phyloP scores from a whole-genome alignment of 2,888 invertebrate species.

The Elmis aenea region DNA sequence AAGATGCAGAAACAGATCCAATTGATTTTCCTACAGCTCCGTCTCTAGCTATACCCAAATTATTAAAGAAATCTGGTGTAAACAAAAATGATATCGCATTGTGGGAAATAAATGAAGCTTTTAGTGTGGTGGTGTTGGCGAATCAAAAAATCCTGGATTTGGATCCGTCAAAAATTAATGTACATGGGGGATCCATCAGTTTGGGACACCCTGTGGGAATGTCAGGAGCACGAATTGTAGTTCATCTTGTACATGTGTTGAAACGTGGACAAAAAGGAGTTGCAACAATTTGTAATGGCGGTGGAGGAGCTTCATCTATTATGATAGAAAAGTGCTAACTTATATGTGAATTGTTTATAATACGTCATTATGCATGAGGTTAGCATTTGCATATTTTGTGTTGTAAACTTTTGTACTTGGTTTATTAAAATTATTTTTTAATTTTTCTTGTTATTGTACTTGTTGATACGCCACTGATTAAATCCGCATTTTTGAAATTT shows the following conservation, averaged over 20 bases:
- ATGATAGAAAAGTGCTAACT: conserved; percentile 92
- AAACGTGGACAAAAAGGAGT: conserved; percentile 90
- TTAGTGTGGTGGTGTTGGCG: conserved; percentile 91
- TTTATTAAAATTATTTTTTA: no score
- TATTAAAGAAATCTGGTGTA: conserved; percentile 77
- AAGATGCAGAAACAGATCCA: conserved; percentile 92
- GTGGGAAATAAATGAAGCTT: conserved; percentile 99
- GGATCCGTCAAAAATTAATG: conserved; percentile 83
- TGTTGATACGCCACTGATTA: no score
- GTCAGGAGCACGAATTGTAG: conserved; percentile 93
- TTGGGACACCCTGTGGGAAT: conserved; percentile 98
- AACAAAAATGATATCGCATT: conserved; percentile 82
- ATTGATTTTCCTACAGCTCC: conserved; percentile 98
- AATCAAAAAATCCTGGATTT: conserved; percentile 82
- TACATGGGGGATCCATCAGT: conserved; percentile 98
- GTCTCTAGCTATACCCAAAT: conserved; percentile 82
- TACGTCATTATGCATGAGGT: no score
- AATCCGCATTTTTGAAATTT: no score
- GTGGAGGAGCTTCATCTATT: conserved; percentile 95
- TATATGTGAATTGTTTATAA: no score
- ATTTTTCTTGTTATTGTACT: no score
- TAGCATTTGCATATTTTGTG: no score
- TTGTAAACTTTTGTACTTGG: no score
- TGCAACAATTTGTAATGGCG: conserved; percentile 97
- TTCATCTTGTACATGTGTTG: conserved; percentile 84